Conservation (phyloP, 2,888 invertebrate species). For the Limnephilus auricula region DNA sequence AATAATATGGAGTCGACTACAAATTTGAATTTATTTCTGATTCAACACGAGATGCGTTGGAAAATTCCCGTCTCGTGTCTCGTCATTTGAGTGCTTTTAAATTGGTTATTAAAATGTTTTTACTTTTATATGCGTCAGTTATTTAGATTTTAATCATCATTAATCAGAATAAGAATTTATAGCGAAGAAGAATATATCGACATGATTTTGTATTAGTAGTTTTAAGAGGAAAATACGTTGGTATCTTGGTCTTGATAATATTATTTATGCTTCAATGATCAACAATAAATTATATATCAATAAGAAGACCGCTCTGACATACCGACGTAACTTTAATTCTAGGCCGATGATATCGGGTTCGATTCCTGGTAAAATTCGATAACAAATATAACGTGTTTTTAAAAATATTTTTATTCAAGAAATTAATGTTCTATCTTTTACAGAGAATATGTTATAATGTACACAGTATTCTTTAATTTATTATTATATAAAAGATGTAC, state of each 20-base stretch:
- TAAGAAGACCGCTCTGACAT: not conserved
- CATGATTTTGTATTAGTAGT: slow-evolving; percentile 2
- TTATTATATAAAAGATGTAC: no score
- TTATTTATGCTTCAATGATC: not conserved
- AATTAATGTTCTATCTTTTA: no score
- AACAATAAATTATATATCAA: not conserved
- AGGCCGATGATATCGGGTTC: not conserved
- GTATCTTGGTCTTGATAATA: not conserved
- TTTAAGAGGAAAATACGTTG: not conserved
- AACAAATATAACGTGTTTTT: no score
- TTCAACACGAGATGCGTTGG: slow-evolving; percentile 18
- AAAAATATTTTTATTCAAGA: no score
- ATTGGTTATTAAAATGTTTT: slow-evolving; percentile 24
- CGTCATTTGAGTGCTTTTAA: slow-evolving; percentile 32
- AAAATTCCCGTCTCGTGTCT: slow-evolving; percentile 5
- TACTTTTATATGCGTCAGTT: not conserved
- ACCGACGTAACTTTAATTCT: not conserved
- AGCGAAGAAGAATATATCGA: not conserved
- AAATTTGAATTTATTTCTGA: slow-evolving; percentile 46
- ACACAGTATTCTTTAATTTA: no score
- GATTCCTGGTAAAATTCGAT: not conserved
- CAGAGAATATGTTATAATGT: no score
- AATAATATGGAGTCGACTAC: slow-evolving; percentile 46
- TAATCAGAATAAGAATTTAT: slow-evolving; percentile 7
- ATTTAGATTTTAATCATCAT: slow-evolving; percentile 20